Evolutionary conservation across 2,888 invertebrate species (phyloP), one percentile per base, ranked within the genome.

Genomic region (Pammene fasciana): DNA sequence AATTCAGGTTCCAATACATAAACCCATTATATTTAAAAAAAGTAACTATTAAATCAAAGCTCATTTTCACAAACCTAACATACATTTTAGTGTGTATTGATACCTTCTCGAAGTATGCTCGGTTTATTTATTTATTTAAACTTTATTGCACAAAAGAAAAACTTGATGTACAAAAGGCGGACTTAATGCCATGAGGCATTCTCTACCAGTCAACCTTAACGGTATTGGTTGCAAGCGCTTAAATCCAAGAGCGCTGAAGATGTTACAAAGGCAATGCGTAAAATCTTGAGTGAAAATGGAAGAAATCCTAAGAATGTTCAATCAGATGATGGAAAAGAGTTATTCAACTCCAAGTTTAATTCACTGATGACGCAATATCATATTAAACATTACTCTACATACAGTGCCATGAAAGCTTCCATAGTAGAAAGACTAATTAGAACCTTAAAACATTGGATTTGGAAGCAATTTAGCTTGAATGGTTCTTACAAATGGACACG

Each of bases 61-160:
- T n/a, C n/a, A n/a, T n/a, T n/a, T n/a, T n/a, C n/a, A n/a, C n/a
- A n/a, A n/a, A n/a, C n/a, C n/a, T n/a, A n/a, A n/a, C n/a, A n/a
- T 66, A 66, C 10, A 66, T 66, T 14, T 38, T 66, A 8, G 38
- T 50, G 1, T 66, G 66, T 43, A 57, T 66, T 41, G 66, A 66
- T 16, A 66, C 66, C 9, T 66, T 66, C 14, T 59, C 66, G 0
- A 66, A 66, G 9, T 66, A 66, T 34, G 50, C 43, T n/a, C n/a
- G n/a, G n/a, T n/a, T n/a, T n/a, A n/a, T n/a, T n/a, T n/a, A n/a
- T n/a, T n/a, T n/a, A n/a, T n/a, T n/a, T n/a, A n/a, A n/a, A n/a
- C n/a, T n/a, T n/a, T n/a, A n/a, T n/a, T n/a, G n/a, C n/a, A n/a
- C n/a, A n/a, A n/a, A n/a, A n/a, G n/a, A n/a, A n/a, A n/a, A n/a